A percentile compares a stretch with the other conserved stretches of the same genome.
These are phyloP conservation scores for Petrosia ficiformis DNA, from an alignment of 37 sponge, comb jelly and placozoan genomes.

Conservation along the genomic window DNA sequence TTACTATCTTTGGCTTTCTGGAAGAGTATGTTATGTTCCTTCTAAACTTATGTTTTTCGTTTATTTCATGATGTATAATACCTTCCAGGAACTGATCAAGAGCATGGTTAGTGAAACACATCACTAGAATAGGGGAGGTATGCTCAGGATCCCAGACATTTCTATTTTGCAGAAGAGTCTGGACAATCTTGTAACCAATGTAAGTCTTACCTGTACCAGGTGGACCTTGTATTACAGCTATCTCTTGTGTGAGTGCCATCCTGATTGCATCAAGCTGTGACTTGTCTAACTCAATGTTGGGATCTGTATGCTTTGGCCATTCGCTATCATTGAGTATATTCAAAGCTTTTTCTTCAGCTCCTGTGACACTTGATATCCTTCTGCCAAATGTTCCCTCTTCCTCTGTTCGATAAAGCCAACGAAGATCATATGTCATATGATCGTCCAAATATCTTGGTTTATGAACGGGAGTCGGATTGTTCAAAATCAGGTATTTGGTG, in stretches of 20 bases:
- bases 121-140: slow-evolving; percentile 77
- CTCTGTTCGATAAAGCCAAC: slow-evolving; percentile 27
- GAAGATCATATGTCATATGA: slow-evolving; percentile 5
- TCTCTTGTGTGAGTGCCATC: slow-evolving; percentile 70
- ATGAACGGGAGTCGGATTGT: slow-evolving; percentile 20
- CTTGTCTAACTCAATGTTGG: slow-evolving; percentile 41
- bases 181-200: slow-evolving; percentile 82
- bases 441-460: slow-evolving; percentile 31
- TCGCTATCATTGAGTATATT: slow-evolving; percentile 12
- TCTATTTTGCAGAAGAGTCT: slow-evolving; percentile 58
- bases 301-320: slow-evolving; percentile 49
- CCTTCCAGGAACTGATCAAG: slow-evolving; percentile 92
- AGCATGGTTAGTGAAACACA: slow-evolving; percentile 95
- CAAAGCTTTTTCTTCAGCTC: neutral
- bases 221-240: slow-evolving; percentile 95
- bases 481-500: slow-evolving; percentile 49
- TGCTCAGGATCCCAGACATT: slow-evolving; percentile 46
- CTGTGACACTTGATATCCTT: neutral
- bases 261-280: slow-evolving; percentile 77
- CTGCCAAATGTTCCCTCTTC: no score
- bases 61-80: slow-evolving; percentile 46
- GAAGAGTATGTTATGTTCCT: neutral
- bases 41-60: neutral
- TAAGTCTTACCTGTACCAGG: slow-evolving; percentile 98
- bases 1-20: slow-evolving; percentile 28